These are phyloP conservation scores for Melanogrammus aeglefinus DNA, from an alignment of 2,797 vertebrate genomes.

Conservation along the genomic window DNA sequence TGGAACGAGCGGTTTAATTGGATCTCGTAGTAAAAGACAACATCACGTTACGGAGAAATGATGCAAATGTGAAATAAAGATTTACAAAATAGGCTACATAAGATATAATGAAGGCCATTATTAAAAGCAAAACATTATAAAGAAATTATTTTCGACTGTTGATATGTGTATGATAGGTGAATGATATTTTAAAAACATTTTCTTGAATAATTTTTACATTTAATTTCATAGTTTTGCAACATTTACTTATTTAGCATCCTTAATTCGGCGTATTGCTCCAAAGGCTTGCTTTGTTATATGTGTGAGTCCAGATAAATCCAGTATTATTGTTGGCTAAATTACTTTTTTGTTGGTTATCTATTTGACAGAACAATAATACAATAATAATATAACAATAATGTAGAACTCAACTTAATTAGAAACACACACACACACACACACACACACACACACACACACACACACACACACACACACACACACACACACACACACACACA, in stretches of 20 bases:
- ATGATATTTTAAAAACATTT: too few species aligned
- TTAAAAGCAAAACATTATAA: too few species aligned
- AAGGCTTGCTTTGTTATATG: background rate
- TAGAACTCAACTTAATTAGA: too few species aligned
- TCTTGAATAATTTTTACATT: background rate
- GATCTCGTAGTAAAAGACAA: background rate
- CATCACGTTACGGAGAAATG: background rate
- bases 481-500: background rate
- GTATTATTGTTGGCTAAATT: background rate
- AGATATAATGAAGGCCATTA: background rate
- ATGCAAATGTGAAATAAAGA: background rate
- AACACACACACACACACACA: too few species aligned
- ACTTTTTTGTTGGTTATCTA: background rate
- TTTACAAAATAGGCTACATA: background rate
- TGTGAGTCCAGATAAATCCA: background rate
- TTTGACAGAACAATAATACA: too few species aligned
- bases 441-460: too few species aligned
- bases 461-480: constrained; percentile 1
- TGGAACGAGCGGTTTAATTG: background rate
- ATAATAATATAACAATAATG: too few species aligned
- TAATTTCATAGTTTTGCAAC: background rate
- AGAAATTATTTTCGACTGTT: too few species aligned
- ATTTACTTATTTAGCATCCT: background rate
- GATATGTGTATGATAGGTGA: too few species aligned
- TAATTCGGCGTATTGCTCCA: background rate